Conservation (phyloP, 1,140 invertebrate species). For the Melitaea cinxia region DNA sequence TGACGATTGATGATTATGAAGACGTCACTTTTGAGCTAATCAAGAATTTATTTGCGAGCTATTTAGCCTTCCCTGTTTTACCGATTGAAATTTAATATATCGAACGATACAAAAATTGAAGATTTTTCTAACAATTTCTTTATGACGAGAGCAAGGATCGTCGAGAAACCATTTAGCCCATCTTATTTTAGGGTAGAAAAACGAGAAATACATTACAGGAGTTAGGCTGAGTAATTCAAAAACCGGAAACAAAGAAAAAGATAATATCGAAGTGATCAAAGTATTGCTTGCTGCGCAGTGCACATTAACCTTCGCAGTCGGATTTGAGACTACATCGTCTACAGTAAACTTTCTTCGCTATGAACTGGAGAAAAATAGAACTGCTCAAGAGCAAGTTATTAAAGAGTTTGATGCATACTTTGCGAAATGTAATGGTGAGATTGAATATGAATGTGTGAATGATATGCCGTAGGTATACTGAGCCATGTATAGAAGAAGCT, state of each 20-base stretch:
- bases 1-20: conserved; percentile 19
- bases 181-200: conserved; percentile 38
- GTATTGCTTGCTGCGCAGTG: conserved; percentile 37
- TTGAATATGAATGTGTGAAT: too few relatives aligned
- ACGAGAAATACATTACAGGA: conserved; percentile 25
- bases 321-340: conserved; percentile 43
- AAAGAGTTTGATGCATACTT: conserved; percentile 39
- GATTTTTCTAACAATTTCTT: conserved; percentile 36
- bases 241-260: conserved; percentile 20
- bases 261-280: conserved; percentile 29
- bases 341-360: conserved; percentile 38
- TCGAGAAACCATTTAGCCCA: conserved; percentile 44
- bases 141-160: conserved; percentile 32
- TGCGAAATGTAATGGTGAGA: conserved; percentile 27
- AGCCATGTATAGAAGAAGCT: conserved; percentile 46
- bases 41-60: conserved; percentile 30
- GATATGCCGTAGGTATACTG: conserved; percentile 34
- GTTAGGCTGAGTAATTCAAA: conserved; percentile 27
- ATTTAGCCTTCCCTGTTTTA: conserved; percentile 48
- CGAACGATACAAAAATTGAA: conserved; percentile 33
- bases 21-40: too few relatives aligned
- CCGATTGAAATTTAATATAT: conserved; percentile 24
- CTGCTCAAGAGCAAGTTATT: conserved; percentile 34
- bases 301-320: conserved; percentile 38
- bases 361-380: conserved; percentile 35